Evolutionary conservation across 2,797 vertebrate species (phyloP), one percentile per base, ranked within the genome.

Genomic region (Sarcophilus harrisii): DNA sequence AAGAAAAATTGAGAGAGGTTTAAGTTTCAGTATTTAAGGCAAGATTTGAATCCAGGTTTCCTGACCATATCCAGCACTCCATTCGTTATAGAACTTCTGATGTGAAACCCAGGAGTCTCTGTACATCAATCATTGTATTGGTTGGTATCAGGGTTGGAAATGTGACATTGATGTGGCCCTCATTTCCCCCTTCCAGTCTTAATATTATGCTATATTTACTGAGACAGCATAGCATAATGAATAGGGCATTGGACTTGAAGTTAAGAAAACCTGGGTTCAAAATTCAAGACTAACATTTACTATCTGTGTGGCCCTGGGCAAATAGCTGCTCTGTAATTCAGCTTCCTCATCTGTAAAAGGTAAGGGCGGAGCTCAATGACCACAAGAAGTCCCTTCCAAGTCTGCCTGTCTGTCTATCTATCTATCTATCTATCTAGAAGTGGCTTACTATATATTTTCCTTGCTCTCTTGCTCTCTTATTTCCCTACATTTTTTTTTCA

Each of bases 1-100:
- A 60, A 92, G 57, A 90, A 92, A 96, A 57, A 49, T 8, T 96
- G 45, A 94, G 29, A 90, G 58, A 89, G 16, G 54, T 54, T 54
- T 49, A 58, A 92, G 6, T 32, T 57, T 92, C 21, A 73, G 62
- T 91, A 12, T 32, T 45, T 0, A 57, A 73, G 93, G 57, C 5
- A 6, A 49, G 4, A 81, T 28, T 58, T 10, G 90, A 92, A 59
- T 24, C 28, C 32, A 30, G 18, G n/a, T 66, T 59, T 4, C 14
- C 4, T 30, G 92, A 52, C 1, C 10, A 28, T 73, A 6, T 73
- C n/a, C 21, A 81, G 4, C 2, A 59, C 10, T 4, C 30, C 91
- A 28, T 92, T 66, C 62, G 60, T n/a, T 28, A 58, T 29, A 8
- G 9, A 9, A 18, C 21, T 59, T 4, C 30, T 38, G 8, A 8